Evolutionary conservation across 2,888 invertebrate species (phyloP).

Genomic region (Eulithis prunata): DNA sequence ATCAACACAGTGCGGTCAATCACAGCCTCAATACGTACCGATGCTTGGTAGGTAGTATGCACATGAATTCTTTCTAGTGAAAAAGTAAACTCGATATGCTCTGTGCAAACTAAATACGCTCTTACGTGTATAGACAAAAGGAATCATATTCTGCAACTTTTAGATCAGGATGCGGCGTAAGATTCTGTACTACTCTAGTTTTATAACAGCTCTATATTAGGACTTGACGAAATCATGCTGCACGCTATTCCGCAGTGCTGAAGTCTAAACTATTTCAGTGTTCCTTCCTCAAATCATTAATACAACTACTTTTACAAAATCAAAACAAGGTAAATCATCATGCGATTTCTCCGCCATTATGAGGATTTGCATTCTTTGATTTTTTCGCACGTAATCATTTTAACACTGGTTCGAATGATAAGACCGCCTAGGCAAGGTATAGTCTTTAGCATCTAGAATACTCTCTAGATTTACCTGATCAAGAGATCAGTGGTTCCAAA

Average conservation of each 20-base stretch:
- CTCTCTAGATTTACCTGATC: no score
- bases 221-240: conserved; percentile 24
- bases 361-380: conserved; percentile 2
- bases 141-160: not conserved
- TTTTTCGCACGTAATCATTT: not conserved
- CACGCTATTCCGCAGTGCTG: conserved; percentile 17
- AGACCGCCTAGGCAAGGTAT: no score
- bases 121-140: not conserved
- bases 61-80: no score
- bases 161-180: not conserved
- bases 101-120: not conserved
- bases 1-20: conserved; percentile 10
- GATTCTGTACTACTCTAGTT: conserved; percentile 3
- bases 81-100: not conserved
- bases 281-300: not conserved
- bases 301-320: not conserved
- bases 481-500: no score
- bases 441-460: no score
- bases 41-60: no score
- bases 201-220: conserved; percentile 14
- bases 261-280: not conserved
- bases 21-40: not conserved
- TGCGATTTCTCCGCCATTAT: conserved; percentile 15
- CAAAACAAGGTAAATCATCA: conserved; percentile 1
- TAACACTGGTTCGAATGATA: no score